Conservation (phyloP, 2,113 vertebrate species). For the Atractosteus spatula region DNA sequence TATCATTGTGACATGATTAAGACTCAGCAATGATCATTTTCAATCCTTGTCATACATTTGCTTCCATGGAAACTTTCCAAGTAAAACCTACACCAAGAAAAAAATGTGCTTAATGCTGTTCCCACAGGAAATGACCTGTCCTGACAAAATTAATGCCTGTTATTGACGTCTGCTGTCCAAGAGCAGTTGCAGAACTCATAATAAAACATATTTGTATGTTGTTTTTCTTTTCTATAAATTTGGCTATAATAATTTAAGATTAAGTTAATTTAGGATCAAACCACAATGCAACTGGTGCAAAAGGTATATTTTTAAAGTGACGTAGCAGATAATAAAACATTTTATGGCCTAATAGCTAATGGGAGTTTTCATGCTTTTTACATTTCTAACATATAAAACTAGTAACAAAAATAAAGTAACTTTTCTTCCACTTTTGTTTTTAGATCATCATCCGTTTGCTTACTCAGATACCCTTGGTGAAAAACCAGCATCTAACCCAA, state of each 20-base stretch:
- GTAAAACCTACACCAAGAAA: conserved; percentile 19
- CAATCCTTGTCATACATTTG: conserved; percentile 50
- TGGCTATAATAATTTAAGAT: too few species aligned
- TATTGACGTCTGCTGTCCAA: conserved; percentile 26
- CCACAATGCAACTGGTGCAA: too few species aligned
- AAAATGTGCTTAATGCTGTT: conserved; percentile 25
- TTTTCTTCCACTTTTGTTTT: not conserved
- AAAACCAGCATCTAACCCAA: conserved; percentile 18
- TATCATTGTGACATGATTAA: conserved; percentile 48
- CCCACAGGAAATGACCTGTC: conserved; percentile 19
- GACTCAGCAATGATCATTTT: conserved; percentile 37
- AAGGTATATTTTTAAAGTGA: too few species aligned
- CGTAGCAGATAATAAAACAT: too few species aligned
- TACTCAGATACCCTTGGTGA: not conserved
- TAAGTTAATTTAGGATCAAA: too few species aligned
- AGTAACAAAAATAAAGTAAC: not conserved
- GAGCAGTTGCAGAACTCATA: not conserved
- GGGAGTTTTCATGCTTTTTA: too few species aligned
- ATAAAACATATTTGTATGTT: too few species aligned
- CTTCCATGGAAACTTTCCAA: conserved; percentile 48
- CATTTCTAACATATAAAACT: too few species aligned
- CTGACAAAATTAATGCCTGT: conserved; percentile 29
- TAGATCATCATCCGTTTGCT: not conserved
- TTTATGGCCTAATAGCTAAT: too few species aligned
- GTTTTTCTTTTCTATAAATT: too few species aligned